Evolutionary conservation across 1,140 invertebrate genomes (phyloP).

Genomic region (Achroia grisella): DNA sequence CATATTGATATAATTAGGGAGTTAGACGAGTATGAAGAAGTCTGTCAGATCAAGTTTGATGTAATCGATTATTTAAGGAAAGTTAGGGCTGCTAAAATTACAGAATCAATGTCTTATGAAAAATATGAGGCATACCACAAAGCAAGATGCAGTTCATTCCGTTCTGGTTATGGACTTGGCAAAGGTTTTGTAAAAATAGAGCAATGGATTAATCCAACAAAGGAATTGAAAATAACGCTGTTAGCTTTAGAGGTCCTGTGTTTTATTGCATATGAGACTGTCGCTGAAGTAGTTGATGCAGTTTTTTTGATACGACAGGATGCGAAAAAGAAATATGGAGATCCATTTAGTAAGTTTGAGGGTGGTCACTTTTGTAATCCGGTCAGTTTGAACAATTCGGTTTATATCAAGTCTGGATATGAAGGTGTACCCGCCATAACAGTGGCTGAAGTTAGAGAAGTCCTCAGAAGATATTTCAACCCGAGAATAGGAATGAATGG

Average conservation of each 20-base stretch:
- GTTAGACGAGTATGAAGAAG: slow-evolving; percentile 75
- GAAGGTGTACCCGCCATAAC: slow-evolving; percentile 71
- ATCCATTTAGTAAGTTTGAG: slow-evolving; percentile 74
- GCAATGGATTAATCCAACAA: slow-evolving; percentile 70
- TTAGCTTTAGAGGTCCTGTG: slow-evolving; percentile 77
- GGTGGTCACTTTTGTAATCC: slow-evolving; percentile 72
- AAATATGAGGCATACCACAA: slow-evolving; percentile 73
- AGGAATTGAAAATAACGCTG: slow-evolving; percentile 57
- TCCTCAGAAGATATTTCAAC: slow-evolving; percentile 65
- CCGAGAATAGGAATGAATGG: slow-evolving; percentile 67
- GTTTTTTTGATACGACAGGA: slow-evolving; percentile 79
- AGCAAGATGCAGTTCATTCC: slow-evolving; percentile 67
- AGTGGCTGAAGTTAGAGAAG: slow-evolving; percentile 74
- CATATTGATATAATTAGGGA: slow-evolving; percentile 70
- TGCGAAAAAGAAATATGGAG: slow-evolving; percentile 65
- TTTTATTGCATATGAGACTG: slow-evolving; percentile 82
- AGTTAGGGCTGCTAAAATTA: slow-evolving; percentile 71
- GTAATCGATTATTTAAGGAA: slow-evolving; percentile 68
- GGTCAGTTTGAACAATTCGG: slow-evolving; percentile 65
- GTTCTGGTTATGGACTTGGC: slow-evolving; percentile 27
- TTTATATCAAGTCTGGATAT: slow-evolving; percentile 72
- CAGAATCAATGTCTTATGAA: slow-evolving; percentile 69
- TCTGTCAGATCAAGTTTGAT: slow-evolving; percentile 70
- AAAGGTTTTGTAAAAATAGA: slow-evolving; percentile 67
- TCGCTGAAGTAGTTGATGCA: slow-evolving; percentile 81